These are phyloP conservation scores for Steinernema scapterisci DNA, from an alignment of 2,888 invertebrate species.

Conservation along the genomic window DNA sequence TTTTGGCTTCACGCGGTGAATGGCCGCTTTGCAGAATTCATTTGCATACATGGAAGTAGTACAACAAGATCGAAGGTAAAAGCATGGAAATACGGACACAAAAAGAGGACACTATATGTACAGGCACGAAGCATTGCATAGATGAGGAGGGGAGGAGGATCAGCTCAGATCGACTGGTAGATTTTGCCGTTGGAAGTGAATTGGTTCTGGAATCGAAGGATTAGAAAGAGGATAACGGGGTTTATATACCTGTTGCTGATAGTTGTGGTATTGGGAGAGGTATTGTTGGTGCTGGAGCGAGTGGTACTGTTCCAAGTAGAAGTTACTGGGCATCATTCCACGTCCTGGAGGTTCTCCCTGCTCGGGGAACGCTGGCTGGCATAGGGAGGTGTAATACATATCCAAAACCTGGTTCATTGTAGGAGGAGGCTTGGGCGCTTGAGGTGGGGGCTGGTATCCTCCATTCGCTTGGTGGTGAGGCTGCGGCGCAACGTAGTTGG, in stretches of 20 bases:
- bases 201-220: background rate
- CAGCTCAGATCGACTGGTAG: constrained; percentile 22
- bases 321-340: constrained; percentile 36
- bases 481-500: constrained; percentile 4
- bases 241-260: background rate
- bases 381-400: constrained; percentile 45
- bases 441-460: background rate
- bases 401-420: constrained; percentile 37
- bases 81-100: background rate
- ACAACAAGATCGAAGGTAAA: constrained; percentile 7
- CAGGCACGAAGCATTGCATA: constrained; percentile 28
- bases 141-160: background rate
- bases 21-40: constrained; percentile 15
- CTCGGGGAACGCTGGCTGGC: constrained; percentile 45
- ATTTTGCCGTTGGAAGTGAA: constrained; percentile 23
- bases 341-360: constrained; percentile 18
- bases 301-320: constrained; percentile 42
- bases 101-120: constrained; percentile 17
- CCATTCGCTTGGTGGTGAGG: background rate
- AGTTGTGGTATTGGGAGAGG: constrained; percentile 1
- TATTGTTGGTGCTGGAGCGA: constrained; percentile 25
- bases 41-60: constrained; percentile 20
- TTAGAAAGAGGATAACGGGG: too few species aligned
- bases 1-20: background rate
- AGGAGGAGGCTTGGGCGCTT: constrained; percentile 2